Evolutionary conservation across 2,888 invertebrate species (phyloP), one percentile per base, ranked within the genome.

Genomic region (Drosophila subquinaria): DNA sequence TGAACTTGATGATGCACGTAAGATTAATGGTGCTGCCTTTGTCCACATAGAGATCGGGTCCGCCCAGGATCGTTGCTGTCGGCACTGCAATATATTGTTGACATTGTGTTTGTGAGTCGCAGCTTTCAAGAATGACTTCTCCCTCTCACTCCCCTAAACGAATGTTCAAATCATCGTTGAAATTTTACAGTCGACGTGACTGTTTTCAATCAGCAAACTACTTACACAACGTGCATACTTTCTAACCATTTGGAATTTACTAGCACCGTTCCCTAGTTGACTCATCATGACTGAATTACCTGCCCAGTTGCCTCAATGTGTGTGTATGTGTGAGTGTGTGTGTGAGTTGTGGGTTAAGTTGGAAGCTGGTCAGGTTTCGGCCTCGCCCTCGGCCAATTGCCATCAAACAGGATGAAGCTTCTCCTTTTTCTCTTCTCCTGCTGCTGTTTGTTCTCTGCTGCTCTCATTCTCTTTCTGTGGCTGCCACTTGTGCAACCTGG

Each of bases 21-120:
- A 97, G 94, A 94, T 97, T 97, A 93, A 97, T 96, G 92, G 96
- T 96, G 93, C 96, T 96, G 69, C 96, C 96, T 81, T 95, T 95
- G 93, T 96, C 96, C 91, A 96, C 96, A 94, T 95, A 96, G 81
- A 96, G 93, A 92, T 96, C 96, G 68, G 96, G 96, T 75, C 96
- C 96, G 74, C 96, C 96, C 79, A 96, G 94, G 89, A 97, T 96
- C 90, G 96, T 96, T 78, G 96, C 96, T 90, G 95, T 95, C 77
- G 96, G 96, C 92, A 96, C 96, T 96, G 95, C 63, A 81, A 88
- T 48, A 73, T 38, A 53, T 8, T 8, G 60, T 45, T 65, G 57
- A 59, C 48, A 55, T 33, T 13, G 33, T 13, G 33, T 50, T 70
- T 20, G 33, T 63, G 40, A 66, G 64, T 36, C 13, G 38, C 9